Percentiles rank a stretch among this genome's conserved stretches.
Evolutionary conservation across 2,797 vertebrate species (phyloP).

Genomic region (Neomorphus geoffroyi): DNA sequence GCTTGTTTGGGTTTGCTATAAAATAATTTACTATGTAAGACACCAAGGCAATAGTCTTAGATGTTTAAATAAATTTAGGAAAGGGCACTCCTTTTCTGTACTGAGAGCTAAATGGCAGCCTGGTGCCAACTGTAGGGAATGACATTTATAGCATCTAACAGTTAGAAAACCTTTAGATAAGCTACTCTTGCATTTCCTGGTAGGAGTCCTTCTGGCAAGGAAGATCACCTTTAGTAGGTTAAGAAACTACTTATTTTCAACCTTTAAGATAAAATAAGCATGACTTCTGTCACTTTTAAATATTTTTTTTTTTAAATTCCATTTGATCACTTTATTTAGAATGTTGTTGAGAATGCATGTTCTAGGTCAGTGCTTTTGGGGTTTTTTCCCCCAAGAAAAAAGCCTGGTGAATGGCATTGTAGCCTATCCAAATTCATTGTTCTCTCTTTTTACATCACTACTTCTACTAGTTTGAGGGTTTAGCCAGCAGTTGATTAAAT

Average conservation of each 20-base stretch:
- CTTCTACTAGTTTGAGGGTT: conserved; percentile 2
- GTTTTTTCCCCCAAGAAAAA: not conserved
- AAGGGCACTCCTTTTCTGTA: not conserved
- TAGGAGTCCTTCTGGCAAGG: conserved; percentile 15
- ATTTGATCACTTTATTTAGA: not conserved
- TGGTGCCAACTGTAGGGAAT: not conserved
- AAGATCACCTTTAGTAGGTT: not conserved
- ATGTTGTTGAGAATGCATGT: not conserved
- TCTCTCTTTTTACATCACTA: not conserved
- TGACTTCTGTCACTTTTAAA: not conserved
- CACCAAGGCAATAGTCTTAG: not conserved
- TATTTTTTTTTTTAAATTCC: not conserved
- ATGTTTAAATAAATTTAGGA: conserved; percentile 18
- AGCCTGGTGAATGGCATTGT: not conserved
- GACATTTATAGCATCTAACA: conserved; percentile 33
- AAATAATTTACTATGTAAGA: not conserved
- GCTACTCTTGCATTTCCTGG: not conserved
- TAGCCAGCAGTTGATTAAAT: conserved; percentile 15
- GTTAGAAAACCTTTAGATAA: not conserved
- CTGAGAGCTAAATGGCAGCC: not conserved
- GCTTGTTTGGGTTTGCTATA: conserved; percentile 2
- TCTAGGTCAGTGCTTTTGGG: not conserved
- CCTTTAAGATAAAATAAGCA: not conserved
- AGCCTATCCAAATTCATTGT: not conserved
- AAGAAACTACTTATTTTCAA: not conserved